A percentile compares a stretch with the other conserved stretches of the same genome.
Evolutionary conservation across 2,888 invertebrate species (phyloP).

Genomic region (Rhodophaea formosa): DNA sequence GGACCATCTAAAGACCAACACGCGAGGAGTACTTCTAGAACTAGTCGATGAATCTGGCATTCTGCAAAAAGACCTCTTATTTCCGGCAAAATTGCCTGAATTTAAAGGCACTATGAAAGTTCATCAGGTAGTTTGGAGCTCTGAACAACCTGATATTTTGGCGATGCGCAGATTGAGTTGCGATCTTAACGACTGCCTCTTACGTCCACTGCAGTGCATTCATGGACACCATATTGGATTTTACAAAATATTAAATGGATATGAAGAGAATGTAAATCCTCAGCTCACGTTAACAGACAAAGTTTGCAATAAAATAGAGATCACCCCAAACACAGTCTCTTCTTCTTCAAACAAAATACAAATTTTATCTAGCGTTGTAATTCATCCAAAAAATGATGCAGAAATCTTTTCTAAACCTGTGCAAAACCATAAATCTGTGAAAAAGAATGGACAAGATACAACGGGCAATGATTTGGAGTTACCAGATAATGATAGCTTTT

Average conservation of each 20-base stretch:
- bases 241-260: background rate
- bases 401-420: too few relatives aligned
- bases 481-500: slow-evolving; percentile 1
- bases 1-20: background rate
- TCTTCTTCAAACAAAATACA: too few relatives aligned
- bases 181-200: background rate
- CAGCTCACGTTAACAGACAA: too few relatives aligned
- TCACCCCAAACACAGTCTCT: too few relatives aligned
- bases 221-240: slow-evolving; percentile 3
- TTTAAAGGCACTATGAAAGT: slow-evolving; percentile 7
- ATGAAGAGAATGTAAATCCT: too few relatives aligned
- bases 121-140: slow-evolving; percentile 9
- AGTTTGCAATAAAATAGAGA: too few relatives aligned
- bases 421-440: too few relatives aligned
- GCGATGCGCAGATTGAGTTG: background rate
- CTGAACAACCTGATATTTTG: background rate
- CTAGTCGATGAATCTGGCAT: background rate
- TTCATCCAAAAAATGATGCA: too few relatives aligned
- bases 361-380: too few relatives aligned
- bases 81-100: background rate
- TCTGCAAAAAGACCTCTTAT: background rate
- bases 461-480: background rate
- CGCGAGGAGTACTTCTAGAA: background rate
- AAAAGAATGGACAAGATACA: background rate
- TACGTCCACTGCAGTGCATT: background rate